A percentile compares a stretch with the other conserved stretches of the same genome.
Conservation (phyloP, 2,113 vertebrate genomes). For the Peromyscus californicus region DNA sequence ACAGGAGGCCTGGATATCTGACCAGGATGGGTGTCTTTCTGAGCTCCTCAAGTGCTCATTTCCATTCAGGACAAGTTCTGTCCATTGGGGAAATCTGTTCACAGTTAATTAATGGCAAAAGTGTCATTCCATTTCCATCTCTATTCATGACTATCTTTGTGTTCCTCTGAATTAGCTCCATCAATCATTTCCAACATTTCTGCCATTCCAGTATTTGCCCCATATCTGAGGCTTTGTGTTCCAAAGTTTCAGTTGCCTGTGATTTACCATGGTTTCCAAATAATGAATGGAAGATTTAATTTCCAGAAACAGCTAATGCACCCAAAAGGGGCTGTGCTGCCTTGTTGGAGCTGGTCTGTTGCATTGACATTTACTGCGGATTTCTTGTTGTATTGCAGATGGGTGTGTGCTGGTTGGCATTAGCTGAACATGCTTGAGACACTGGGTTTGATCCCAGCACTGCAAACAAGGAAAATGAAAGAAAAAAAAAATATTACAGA, state of each 20-base stretch:
- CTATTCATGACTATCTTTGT: neutral
- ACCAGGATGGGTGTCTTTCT: accelerated
- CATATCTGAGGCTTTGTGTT: neutral
- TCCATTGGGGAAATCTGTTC: neutral
- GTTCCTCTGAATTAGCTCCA: neutral
- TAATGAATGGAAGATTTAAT: neutral
- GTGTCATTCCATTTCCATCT: neutral
- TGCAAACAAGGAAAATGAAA: neutral
- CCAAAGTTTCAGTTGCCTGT: neutral
- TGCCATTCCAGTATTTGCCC: neutral
- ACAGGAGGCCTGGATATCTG: accelerated
- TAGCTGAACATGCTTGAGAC: too few species aligned
- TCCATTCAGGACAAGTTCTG: neutral
- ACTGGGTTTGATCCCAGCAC: neutral
- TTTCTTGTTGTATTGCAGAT: neutral
- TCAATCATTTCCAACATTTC: neutral
- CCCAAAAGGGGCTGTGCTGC: too few species aligned
- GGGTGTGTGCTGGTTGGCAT: neutral
- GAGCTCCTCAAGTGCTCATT: neutral
- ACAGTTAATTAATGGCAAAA: neutral
- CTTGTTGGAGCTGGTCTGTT: neutral
- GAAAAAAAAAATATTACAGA: neutral
- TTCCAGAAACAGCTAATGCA: neutral
- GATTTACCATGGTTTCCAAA: neutral
- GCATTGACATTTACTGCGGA: neutral